Evolutionary conservation across 2,797 vertebrate species (phyloP).

Genomic region (Chromobotia macracanthus): DNA sequence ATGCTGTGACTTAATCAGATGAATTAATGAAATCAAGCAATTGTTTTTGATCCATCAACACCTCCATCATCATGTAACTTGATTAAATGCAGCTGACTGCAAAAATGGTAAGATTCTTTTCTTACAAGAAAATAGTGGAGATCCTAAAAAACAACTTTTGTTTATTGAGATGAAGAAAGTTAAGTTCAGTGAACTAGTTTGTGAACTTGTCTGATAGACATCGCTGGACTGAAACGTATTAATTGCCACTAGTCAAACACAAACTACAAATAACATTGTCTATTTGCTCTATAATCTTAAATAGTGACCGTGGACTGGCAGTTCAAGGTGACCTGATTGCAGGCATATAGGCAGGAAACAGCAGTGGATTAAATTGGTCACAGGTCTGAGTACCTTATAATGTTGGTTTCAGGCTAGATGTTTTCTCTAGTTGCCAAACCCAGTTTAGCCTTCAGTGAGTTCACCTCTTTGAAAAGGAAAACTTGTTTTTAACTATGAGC

Average conservation of each 20-base stretch:
- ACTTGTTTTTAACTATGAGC: constrained; percentile 77
- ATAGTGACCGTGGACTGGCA: constrained; percentile 53
- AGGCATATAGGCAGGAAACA: constrained; percentile 48
- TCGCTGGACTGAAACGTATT: no score
- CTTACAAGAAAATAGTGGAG: no score
- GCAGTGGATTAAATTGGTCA: constrained; percentile 58
- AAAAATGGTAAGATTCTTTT: no score
- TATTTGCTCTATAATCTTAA: constrained; percentile 62
- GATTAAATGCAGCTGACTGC: neutral
- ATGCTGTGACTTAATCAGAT: neutral
- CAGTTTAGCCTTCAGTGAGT: constrained; percentile 68
- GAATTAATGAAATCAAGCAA: neutral
- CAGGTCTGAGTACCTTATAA: constrained; percentile 56
- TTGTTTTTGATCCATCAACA: neutral
- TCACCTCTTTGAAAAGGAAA: constrained; percentile 74
- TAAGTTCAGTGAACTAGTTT: constrained; percentile 47
- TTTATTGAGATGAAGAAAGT: no score
- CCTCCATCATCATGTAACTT: no score
- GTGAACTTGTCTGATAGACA: constrained; percentile 74
- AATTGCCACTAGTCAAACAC: constrained; percentile 70
- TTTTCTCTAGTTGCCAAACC: constrained; percentile 56
- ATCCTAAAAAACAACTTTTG: no score
- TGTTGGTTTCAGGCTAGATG: neutral
- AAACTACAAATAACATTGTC: constrained; percentile 66
- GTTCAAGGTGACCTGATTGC: constrained; percentile 61